Base-by-base conservation (phyloP, 2,888 invertebrate genomes). In the Panzeria rudis region DNA sequence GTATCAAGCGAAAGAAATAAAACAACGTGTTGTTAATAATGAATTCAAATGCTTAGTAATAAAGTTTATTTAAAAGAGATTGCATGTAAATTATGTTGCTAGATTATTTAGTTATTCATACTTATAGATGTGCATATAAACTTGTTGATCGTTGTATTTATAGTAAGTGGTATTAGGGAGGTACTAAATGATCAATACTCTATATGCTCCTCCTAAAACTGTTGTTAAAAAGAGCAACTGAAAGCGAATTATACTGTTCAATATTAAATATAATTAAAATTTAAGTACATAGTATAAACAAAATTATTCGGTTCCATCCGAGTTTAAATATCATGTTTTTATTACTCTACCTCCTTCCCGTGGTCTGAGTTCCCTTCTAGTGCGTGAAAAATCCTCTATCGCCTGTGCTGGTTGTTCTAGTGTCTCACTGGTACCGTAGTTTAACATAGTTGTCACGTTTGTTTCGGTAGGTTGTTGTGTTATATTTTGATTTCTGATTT, bases 281-380 rank as follows among this genome's bases (percentile, higher is more conserved):
- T 50, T 50, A 50, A 20, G 9, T 44, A n/a, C n/a, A 44, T 5
- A 44, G 9, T 7, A 15, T 11, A 20, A 8, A 20, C 1, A 9
- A 50, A 50, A 50, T 20, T 7, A 50, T 50, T 20, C 8, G 20
- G 2, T 50, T 50, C n/a, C n/a, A n/a, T n/a, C n/a, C n/a, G n/a
- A 54, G 6, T 54, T 23, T 54, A 5, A 13, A 35, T n/a, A n/a
- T n/a, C n/a, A n/a, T n/a, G n/a, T 61, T 76, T 54, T 56, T 29
- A 77, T 23, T 47, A 77, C 77, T 77, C 59, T 77, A 59, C 66
- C 77, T 66, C 59, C 32, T 32, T 32, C 32, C 7, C 32, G 32
- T 32, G 32, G 32, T 7, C 32, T 32, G 32, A 32, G 32, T 68
- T 77, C 61, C 25, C 69, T 78, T 71, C 71, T 71, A 62, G 41